These are phyloP conservation scores for Thera britannica DNA, from an alignment of 2,888 invertebrate species.

Conservation along the genomic window DNA sequence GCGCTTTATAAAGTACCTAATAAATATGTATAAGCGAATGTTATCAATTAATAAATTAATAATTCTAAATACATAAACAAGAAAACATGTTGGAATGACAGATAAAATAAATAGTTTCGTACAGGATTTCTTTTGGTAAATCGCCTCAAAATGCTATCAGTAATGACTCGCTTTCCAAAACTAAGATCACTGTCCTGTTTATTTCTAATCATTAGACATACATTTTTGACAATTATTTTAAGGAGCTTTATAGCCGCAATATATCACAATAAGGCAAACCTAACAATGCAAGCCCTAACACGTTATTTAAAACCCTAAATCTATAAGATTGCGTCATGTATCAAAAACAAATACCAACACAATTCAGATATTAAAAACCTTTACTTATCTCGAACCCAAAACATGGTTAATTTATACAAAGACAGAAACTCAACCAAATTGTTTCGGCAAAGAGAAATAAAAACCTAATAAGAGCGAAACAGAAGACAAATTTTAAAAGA, in stretches of 20 bases:
- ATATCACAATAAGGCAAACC: too few species aligned
- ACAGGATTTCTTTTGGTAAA: too few species aligned
- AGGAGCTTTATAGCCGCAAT: too few species aligned
- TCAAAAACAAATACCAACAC: not conserved
- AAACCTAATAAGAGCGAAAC: too few species aligned
- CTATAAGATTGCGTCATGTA: not conserved
- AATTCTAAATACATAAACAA: not conserved
- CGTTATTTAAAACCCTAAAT: not conserved
- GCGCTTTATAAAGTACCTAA: not conserved
- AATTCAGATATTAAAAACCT: constrained; percentile 12
- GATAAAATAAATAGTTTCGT: too few species aligned
- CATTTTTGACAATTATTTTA: too few species aligned
- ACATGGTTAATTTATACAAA: not conserved
- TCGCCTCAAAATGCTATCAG: too few species aligned
- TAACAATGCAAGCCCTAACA: not conserved
- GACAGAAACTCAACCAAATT: not conserved
- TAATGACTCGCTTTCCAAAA: too few species aligned
- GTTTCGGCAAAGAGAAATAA: not conserved
- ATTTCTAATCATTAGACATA: too few species aligned
- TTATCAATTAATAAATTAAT: constrained; percentile 18
- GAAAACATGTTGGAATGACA: not conserved
- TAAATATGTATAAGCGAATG: constrained; percentile 24
- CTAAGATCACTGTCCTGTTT: too few species aligned
- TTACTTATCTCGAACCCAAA: not conserved
- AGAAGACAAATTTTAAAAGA: too few species aligned